phyloP scores from a whole-genome alignment of 23 tunicate species.

The Trididemnum miniatum region DNA sequence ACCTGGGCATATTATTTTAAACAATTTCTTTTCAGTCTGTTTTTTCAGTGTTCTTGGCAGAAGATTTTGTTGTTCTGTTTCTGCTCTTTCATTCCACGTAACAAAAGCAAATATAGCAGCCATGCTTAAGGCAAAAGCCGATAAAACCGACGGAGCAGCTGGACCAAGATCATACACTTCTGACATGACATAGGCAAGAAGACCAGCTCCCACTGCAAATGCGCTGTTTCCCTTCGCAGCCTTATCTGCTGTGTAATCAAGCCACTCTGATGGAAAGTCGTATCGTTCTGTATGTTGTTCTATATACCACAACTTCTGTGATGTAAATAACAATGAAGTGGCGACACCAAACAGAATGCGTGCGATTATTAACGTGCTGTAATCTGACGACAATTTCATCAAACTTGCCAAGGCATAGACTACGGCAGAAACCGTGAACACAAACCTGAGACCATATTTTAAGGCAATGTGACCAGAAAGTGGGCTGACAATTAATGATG shows the following conservation, averaged over 20 bases:
- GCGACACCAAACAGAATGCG: constrained; percentile 75
- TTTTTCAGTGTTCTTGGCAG: neutral
- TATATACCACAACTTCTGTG: constrained; percentile 83
- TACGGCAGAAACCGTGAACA: constrained; percentile 39
- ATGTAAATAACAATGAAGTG: constrained; percentile 68
- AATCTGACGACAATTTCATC: constrained; percentile 74
- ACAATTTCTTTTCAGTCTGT: constrained; percentile 28
- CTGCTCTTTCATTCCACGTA: constrained; percentile 44
- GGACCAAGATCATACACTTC: constrained; percentile 81
- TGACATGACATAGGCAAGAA: constrained; percentile 71
- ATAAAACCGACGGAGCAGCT: constrained; percentile 78
- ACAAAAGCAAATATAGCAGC: constrained; percentile 24
- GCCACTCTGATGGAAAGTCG: constrained; percentile 97
- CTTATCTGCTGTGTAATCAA: constrained; percentile 51
- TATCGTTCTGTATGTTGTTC: constrained; percentile 44
- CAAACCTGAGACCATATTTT: constrained; percentile 27
- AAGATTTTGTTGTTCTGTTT: neutral
- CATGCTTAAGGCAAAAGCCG: constrained; percentile 54
- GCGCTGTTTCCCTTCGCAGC: constrained; percentile 60
- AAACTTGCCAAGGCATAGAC: constrained; percentile 69
- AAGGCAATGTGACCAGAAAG: constrained; percentile 38
- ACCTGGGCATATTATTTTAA: constrained; percentile 29
- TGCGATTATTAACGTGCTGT: constrained; percentile 62
- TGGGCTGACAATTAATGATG: constrained; percentile 58
- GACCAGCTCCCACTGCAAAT: constrained; percentile 83